Evolutionary conservation across 2,888 invertebrate species (phyloP).

Genomic region (Agriopis marginaria): DNA sequence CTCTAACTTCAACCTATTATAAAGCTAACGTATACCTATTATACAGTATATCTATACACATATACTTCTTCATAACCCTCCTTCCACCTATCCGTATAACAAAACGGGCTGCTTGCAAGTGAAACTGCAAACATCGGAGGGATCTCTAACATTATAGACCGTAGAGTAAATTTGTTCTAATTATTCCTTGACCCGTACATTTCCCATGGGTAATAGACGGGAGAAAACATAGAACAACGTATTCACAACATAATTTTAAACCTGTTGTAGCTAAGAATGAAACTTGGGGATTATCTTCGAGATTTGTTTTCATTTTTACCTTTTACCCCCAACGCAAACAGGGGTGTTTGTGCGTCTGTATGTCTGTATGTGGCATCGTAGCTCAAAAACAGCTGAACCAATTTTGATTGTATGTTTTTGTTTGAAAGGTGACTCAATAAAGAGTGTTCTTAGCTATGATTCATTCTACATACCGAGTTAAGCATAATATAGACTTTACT

Average conservation of each 20-base stretch:
- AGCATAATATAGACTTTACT: too few species aligned
- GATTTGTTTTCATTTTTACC: neutral
- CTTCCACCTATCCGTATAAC: neutral
- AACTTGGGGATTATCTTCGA: neutral
- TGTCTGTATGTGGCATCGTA: too few species aligned
- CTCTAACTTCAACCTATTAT: too few species aligned
- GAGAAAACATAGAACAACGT: neutral
- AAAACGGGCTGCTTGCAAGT: constrained; percentile 1
- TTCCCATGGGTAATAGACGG: constrained; percentile 12
- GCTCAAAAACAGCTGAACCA: too few species aligned
- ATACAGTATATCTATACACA: neutral
- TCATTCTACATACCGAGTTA: too few species aligned
- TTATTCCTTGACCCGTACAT: constrained; percentile 19
- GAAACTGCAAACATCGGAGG: constrained; percentile 9
- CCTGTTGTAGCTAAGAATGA: neutral
- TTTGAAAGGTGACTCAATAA: too few species aligned
- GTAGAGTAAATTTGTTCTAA: constrained; percentile 15
- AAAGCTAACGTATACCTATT: too few species aligned
- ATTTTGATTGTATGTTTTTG: too few species aligned
- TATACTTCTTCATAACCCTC: neutral
- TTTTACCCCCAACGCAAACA: too few species aligned
- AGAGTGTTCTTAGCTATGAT: too few species aligned
- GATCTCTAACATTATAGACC: neutral
- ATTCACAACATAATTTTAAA: constrained; percentile 6
- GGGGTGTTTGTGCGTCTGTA: too few species aligned